phyloP scores from a whole-genome alignment of 2,888 invertebrate species.

The Drosophila pseudotakahashii region DNA sequence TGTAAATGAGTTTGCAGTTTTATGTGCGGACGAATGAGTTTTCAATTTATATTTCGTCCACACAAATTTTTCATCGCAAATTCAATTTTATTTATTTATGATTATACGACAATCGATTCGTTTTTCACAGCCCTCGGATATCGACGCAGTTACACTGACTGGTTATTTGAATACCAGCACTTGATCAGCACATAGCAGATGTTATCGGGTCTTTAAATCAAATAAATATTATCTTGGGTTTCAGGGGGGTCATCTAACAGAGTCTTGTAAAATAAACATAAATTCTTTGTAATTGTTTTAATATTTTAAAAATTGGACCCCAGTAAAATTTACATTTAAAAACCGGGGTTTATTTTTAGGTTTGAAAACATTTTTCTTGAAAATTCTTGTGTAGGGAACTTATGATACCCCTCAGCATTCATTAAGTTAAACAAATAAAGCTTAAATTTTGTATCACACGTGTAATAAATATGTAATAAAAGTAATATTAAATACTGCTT shows the following conservation, averaged over 20 bases:
- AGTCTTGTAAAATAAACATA: too few relatives aligned
- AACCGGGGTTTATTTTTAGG: too few relatives aligned
- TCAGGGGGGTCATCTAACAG: background rate
- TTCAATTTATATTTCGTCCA: slow-evolving; percentile 73
- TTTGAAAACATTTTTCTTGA: too few relatives aligned
- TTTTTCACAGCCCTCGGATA: slow-evolving; percentile 21
- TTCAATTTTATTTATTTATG: slow-evolving; percentile 79
- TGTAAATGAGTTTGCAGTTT: slow-evolving; percentile 76
- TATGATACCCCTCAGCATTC: too few relatives aligned
- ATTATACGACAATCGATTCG: slow-evolving; percentile 71
- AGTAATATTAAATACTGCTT: too few relatives aligned
- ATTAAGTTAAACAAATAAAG: too few relatives aligned
- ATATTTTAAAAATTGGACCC: too few relatives aligned
- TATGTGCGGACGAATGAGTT: slow-evolving; percentile 75
- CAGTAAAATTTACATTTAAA: too few relatives aligned
- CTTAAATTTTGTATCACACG: too few relatives aligned
- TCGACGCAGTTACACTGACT: background rate
- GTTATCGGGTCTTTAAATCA: background rate
- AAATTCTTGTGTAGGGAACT: too few relatives aligned
- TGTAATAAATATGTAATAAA: too few relatives aligned
- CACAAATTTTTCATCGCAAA: slow-evolving; percentile 62
- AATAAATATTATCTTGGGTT: background rate
- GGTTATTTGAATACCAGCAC: slow-evolving; percentile 2
- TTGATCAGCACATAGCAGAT: slow-evolving; percentile 15
- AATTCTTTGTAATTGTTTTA: too few relatives aligned